Base-by-base conservation (phyloP, 2,888 invertebrate genomes). In the Acanthoscelides obtectus region DNA sequence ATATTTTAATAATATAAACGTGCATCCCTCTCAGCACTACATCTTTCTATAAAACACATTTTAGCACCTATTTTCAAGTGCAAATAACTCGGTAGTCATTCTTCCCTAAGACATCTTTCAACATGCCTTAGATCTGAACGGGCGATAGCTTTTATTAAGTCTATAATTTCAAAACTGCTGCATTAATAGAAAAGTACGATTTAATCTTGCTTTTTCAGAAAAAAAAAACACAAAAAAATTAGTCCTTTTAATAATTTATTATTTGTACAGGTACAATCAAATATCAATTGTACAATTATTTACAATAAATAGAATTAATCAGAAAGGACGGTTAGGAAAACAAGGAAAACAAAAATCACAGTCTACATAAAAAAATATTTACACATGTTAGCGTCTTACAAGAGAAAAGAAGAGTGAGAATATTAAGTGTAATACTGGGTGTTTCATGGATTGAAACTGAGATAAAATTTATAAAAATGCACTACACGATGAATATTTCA, bases 201-300 rank as follows among this genome's bases (percentile, higher is more conserved):
- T 71, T 71, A 72, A 73, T 73, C 73, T 73, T 73, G 73, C 73
- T 22, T 73, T 73, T 73, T 64, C 73, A 45, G 12, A 17, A 17
- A 20, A 66, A 66, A 66, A 4, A 73, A 69, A 73, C 65, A 73
- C 69, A 71, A 71, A 68, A 71, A 69, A 69, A 67, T 20, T 20
- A n/a, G 25, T 22, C 22, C 17, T 72, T 65, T 69, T 27, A 21
- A 69, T 45, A 72, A 71, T 22, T 66, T 75, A 45, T 76, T 76
- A 76, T 77, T 76, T 77, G 76, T 79, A 77, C 77, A 76, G 74
- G 79, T 77, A 78, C 78, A 79, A 78, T 78, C 78, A 77, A 77
- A 74, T 74, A 71, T 77, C 75, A 76, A 77, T 75, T 76, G 77
- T 76, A 76, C 77, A 68, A 69, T 69, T 78, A 79, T 78, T 73